phyloP scores from a whole-genome alignment of 2,888 invertebrate species.

The Dynastes hyllus region DNA sequence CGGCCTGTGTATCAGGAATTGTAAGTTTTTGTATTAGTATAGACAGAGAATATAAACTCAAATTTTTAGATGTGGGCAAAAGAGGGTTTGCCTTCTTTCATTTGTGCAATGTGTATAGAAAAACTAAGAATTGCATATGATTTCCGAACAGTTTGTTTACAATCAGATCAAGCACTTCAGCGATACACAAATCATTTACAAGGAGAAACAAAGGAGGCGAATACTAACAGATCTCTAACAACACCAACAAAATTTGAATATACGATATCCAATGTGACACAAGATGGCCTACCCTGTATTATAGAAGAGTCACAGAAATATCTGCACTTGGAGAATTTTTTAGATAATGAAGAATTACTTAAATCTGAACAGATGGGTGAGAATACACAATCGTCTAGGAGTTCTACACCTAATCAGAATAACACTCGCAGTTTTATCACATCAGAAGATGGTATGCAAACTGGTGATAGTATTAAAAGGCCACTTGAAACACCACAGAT shows the following conservation, averaged over 20 bases:
- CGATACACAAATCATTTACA: slow-evolving; percentile 62
- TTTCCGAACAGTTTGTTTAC: slow-evolving; percentile 65
- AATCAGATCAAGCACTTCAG: slow-evolving; percentile 65
- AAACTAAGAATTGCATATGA: slow-evolving; percentile 66
- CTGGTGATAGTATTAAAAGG: neutral
- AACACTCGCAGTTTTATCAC: slow-evolving; percentile 44
- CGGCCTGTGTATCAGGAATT: slow-evolving; percentile 67
- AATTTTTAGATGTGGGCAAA: slow-evolving; percentile 65
- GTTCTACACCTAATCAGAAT: slow-evolving; percentile 60
- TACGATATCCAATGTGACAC: slow-evolving; percentile 57
- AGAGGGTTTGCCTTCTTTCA: slow-evolving; percentile 65
- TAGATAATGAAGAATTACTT: slow-evolving; percentile 65
- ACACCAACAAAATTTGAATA: slow-evolving; percentile 65
- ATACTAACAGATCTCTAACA: slow-evolving; percentile 57
- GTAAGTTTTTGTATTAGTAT: slow-evolving; percentile 60
- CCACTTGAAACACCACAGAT: slow-evolving; percentile 20
- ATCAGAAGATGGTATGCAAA: slow-evolving; percentile 38
- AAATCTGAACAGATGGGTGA: slow-evolving; percentile 62
- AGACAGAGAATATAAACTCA: neutral
- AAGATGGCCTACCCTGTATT: slow-evolving; percentile 60
- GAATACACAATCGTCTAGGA: slow-evolving; percentile 58
- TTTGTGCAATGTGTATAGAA: slow-evolving; percentile 66
- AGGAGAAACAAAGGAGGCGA: slow-evolving; percentile 58
- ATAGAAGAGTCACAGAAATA: slow-evolving; percentile 65
- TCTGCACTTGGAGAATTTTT: slow-evolving; percentile 67